Evolutionary conservation across 2,113 vertebrate genomes (phyloP).

Genomic region (Nyctibius bracteatus): DNA sequence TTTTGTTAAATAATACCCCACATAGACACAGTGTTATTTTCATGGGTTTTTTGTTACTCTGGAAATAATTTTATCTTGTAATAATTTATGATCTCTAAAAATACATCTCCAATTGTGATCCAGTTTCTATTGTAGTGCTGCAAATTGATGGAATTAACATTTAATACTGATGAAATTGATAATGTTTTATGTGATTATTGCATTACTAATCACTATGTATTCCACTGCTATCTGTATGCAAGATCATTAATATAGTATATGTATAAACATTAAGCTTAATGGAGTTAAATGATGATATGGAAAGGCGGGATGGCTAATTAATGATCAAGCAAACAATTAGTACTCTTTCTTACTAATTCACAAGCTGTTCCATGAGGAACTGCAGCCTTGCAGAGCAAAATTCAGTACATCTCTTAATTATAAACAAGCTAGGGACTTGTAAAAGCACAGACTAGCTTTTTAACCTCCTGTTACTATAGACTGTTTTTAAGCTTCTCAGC

Average conservation of each 20-base stretch:
- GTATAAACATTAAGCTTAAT: constrained; percentile 47
- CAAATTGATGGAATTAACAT: neutral
- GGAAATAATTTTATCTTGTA: neutral
- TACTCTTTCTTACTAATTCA: constrained; percentile 20
- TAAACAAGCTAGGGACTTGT: neutral
- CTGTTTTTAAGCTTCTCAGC: neutral
- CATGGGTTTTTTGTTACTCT: neutral
- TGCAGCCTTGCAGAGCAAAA: constrained; percentile 14
- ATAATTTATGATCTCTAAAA: neutral
- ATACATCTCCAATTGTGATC: neutral
- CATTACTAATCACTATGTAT: neutral
- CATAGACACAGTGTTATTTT: neutral
- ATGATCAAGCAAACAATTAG: constrained; percentile 30
- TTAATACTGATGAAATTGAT: neutral
- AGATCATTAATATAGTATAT: neutral
- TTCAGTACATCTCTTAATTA: neutral
- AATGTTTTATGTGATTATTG: neutral
- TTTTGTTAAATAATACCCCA: neutral
- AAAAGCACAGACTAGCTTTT: constrained; percentile 4
- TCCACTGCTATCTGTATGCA: neutral
- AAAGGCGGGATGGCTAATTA: constrained; percentile 11
- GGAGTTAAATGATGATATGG: constrained; percentile 24
- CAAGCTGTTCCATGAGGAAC: constrained; percentile 20
- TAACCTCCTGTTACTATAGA: neutral
- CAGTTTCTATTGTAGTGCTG: neutral